Base-by-base conservation (phyloP, 2,888 invertebrate species). In the Poecilus cupreus region DNA sequence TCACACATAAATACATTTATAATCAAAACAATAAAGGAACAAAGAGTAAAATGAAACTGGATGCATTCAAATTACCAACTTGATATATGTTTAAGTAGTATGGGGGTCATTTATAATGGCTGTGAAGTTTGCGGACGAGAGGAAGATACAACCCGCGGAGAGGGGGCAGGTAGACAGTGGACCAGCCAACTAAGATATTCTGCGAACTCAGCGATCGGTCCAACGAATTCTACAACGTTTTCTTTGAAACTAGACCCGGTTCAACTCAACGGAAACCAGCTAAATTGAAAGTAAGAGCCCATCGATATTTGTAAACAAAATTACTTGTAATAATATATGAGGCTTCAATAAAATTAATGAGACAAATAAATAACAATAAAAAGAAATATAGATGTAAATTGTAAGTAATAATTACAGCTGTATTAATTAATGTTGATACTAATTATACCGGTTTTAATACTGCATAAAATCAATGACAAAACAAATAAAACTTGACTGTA, bases 131-230 rank as follows among this genome's bases (percentile, higher is more conserved):
- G 43, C n/a, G 5, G 32, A 32, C 32, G 32, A 32, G 32, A 8
- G 43, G 51, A 10, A 18, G 51, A 51, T 51, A 51, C 37, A 37
- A 18, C 11, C 32, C 11, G 64, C 6, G 37, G 32, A 13, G 64
- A 10, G 20, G 18, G 51, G 51, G 51, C 11, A 51, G 51, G 18
- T 18, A 51, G 51, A 51, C 51, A 51, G 51, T 51, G 51, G 51
- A 18, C 51, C 51, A 51, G 51, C 51, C 51, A 51, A 51, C 51
- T 51, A 18, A 51, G 51, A 51, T 86, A 85, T 87, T 87, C 86
- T 84, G 86, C 86, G 87, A 86, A 87, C 84, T 80, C 77, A 81
- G 80, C 83, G 83, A 82, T 82, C 81, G 74, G 85, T 86, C 86
- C 86, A 84, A 85, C 85, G 86, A 86, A 86, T 83, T 84, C 82